These are phyloP conservation scores for Lasiommata megera DNA, from an alignment of 2,888 invertebrate species.

Conservation along the genomic window DNA sequence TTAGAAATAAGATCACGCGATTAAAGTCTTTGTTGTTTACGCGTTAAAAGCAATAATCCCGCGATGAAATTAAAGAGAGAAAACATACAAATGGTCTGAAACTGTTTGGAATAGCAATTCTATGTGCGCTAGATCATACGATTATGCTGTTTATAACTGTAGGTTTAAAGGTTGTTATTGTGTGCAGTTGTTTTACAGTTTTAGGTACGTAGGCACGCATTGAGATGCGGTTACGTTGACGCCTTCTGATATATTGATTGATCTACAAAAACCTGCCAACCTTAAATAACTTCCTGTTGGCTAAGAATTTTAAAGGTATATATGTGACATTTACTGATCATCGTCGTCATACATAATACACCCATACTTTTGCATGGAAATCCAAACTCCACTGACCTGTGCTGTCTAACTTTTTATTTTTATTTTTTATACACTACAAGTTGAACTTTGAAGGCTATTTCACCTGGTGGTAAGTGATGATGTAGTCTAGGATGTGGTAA, in stretches of 20 bases:
- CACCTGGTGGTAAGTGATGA: too few relatives aligned
- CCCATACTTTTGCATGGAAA: too few relatives aligned
- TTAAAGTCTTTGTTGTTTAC: constrained; percentile 11
- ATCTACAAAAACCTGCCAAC: constrained; percentile 25
- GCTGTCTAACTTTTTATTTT: too few relatives aligned
- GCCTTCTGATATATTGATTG: constrained; percentile 1
- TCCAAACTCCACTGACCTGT: too few relatives aligned
- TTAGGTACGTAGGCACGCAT: background rate
- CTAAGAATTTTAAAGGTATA: constrained; percentile 15
- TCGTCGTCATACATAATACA: too few relatives aligned
- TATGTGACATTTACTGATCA: background rate
- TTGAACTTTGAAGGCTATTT: too few relatives aligned
- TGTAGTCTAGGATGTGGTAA: too few relatives aligned
- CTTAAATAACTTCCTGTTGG: constrained; percentile 23
- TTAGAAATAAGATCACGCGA: constrained; percentile 9
- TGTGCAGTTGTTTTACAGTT: background rate
- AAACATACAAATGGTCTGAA: background rate
- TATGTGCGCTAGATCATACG: background rate
- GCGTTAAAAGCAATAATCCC: constrained; percentile 10
- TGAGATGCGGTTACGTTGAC: constrained; percentile 16
- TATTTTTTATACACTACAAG: too few relatives aligned
- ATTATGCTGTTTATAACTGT: background rate
- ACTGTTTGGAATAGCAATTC: background rate
- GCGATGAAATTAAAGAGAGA: background rate
- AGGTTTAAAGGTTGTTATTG: background rate